Evolutionary conservation across 2,797 vertebrate species (phyloP), one percentile per base, ranked within the genome.

Genomic region (Rousettus madagascariensis): DNA sequence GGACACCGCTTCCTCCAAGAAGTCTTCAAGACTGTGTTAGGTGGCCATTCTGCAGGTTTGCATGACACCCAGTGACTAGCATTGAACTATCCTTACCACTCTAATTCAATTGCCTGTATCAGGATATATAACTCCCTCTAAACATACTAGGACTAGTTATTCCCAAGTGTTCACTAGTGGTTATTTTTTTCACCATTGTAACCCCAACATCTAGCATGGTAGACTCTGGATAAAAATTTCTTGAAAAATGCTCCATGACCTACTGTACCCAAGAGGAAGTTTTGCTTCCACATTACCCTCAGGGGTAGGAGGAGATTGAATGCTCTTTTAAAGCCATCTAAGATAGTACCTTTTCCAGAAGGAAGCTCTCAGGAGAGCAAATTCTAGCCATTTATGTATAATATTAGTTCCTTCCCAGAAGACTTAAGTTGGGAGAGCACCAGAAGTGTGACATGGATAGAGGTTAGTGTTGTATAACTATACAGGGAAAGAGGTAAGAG

Each of bases 401-500:
- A 86, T 79, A 0, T 93, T 79, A 83, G 41, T 30, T 90, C 20
- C 66, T 88, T 97, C 61, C 68, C 84, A 82, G 80, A 96, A 92
- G 90, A 59, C 19, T 78, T 74, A 36, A 92, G 59, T 55, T 68
- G 3, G 33, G 51, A 41, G 61, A 95, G 30, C 53, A 74, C 38
- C 36, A 71, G 22, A 91, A 74, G 63, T 78, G 13, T 79, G 41
- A 86, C 71, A 84, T 68, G 69, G 41, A 59, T 85, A 61, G 26
- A 84, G 41, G 36, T 75, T 86, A 53, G 59, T 49, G 59, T 95
- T 83, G 59, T 79, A 75, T 94, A 74, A 72, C 90, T 87, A 49
- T 38, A 13, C 57, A 55, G 68, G 88, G 65, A 94, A 95, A 97
- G 80, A 95, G 77, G 69, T 94, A 97, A 90, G 59, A 88, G 41